phyloP scores from a whole-genome alignment of 2,113 vertebrate genomes.

The Pelecanus crispus region DNA sequence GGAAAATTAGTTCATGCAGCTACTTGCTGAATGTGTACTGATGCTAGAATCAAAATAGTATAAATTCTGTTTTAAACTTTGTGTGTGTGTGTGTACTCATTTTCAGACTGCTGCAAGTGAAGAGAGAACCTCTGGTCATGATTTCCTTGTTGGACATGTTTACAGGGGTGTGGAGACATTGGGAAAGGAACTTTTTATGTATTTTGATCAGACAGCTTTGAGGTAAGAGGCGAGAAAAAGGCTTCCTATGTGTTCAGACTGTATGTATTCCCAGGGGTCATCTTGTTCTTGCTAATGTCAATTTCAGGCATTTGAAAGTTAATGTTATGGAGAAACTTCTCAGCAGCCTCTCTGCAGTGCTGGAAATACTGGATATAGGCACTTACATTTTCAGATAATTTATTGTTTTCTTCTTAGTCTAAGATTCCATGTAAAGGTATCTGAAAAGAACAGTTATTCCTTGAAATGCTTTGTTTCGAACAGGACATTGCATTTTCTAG shows the following conservation, averaged over 20 bases:
- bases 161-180: constrained; percentile 84
- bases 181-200: constrained; percentile 93
- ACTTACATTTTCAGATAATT: neutral
- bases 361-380: neutral
- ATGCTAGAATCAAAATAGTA: neutral
- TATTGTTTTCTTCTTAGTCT: neutral
- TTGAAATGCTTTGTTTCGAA: neutral
- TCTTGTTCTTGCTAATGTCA: neutral
- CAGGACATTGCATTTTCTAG: neutral
- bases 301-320: neutral
- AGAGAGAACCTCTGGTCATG: neutral
- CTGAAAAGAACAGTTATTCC: neutral
- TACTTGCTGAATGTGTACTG: neutral
- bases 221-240: constrained; percentile 72
- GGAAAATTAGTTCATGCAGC: neutral
- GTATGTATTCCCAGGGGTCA: neutral
- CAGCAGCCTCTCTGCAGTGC: neutral
- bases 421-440: neutral
- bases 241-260: neutral
- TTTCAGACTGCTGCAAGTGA: constrained; percentile 40
- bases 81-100: neutral
- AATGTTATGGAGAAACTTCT: neutral
- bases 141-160: constrained; percentile 58
- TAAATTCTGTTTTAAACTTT: neutral
- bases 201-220: constrained; percentile 83